phyloP scores from a whole-genome alignment of 2,888 invertebrate genomes.

The Macrophya annulata region DNA sequence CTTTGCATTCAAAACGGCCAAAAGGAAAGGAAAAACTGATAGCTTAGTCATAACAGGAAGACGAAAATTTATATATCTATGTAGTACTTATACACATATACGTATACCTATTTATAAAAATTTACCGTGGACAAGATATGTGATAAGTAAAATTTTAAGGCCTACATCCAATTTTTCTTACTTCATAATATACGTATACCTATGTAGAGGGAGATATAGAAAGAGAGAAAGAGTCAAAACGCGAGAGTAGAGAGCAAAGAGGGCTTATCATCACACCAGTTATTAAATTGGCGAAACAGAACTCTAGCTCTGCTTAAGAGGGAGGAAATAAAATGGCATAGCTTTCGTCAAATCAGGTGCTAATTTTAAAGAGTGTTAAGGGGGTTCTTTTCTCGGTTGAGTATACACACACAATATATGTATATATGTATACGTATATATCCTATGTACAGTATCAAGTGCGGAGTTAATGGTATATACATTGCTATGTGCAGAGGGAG shows the following conservation, averaged over 20 bases:
- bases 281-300: constrained; percentile 24
- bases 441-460: background rate
- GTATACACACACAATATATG: background rate
- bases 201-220: background rate
- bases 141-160: background rate
- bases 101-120: too few species aligned
- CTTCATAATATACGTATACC: background rate
- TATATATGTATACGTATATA: background rate
- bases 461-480: constrained; percentile 14
- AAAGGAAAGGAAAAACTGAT: background rate
- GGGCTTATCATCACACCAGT: background rate
- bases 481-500: constrained; percentile 3
- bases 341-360: constrained; percentile 28
- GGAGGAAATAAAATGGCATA: constrained; percentile 6
- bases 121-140: too few species aligned
- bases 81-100: background rate
- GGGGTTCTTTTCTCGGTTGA: constrained; percentile 13
- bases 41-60: background rate
- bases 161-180: background rate
- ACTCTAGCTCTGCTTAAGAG: background rate
- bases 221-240: background rate
- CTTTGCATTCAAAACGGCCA: background rate
- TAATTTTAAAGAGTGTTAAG: background rate
- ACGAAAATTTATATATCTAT: background rate
- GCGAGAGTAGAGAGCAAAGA: background rate